Evolutionary conservation across 2,113 vertebrate genomes (phyloP).

Genomic region (Narcine bancroftii): DNA sequence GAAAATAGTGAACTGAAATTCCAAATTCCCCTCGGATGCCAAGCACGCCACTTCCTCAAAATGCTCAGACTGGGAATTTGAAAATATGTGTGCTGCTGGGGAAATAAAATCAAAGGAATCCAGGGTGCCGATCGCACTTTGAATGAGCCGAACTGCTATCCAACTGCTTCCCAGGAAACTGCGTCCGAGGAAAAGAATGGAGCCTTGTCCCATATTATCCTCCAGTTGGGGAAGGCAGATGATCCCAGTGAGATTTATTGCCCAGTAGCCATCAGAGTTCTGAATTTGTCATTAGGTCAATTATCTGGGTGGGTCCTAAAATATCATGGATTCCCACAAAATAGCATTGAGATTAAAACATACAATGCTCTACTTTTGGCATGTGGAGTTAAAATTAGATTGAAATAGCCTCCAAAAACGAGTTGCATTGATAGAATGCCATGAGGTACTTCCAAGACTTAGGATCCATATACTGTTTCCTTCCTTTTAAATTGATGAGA

Average conservation of each 20-base stretch:
- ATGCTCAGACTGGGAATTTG: slow-evolving; percentile 16
- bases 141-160: neutral
- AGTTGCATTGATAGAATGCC: no score
- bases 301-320: neutral
- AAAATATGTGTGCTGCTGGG: neutral
- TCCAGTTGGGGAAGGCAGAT: neutral
- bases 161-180: no score
- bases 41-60: neutral
- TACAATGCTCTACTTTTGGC: neutral
- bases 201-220: neutral
- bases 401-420: no score
- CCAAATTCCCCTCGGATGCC: slow-evolving; percentile 11
- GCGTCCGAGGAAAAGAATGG: neutral
- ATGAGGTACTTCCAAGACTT: no score
- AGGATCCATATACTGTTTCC: neutral
- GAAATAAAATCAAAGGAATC: neutral
- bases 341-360: neutral
- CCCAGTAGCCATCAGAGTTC: neutral
- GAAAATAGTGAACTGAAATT: neutral
- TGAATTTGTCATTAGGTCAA: neutral
- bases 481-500: neutral
- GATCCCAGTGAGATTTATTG: no score
- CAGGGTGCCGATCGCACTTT: neutral
- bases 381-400: neutral
- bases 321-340: neutral